These are phyloP conservation scores for Littorina saxatilis DNA, from an alignment of 1,140 invertebrate genomes.

Conservation along the genomic window DNA sequence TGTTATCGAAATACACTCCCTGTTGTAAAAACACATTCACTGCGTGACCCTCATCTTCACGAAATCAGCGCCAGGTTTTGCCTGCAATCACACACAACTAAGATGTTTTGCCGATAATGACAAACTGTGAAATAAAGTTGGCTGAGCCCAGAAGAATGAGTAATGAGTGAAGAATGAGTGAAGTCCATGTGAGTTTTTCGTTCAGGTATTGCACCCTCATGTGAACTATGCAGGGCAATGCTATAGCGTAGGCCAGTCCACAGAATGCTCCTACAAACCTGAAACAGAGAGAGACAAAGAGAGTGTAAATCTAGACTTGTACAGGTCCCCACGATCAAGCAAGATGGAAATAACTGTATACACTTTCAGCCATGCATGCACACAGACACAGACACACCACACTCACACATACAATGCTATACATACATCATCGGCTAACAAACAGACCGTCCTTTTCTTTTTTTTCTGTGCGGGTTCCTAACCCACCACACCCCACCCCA, in stretches of 20 bases:
- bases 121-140: constrained; percentile 89
- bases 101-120: constrained; percentile 66
- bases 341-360: too few species aligned
- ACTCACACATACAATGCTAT: too few species aligned
- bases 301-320: not conserved
- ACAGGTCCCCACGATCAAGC: not conserved
- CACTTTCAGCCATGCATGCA: too few species aligned
- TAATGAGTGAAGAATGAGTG: constrained; percentile 79
- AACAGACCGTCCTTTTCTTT: too few species aligned
- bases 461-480: too few species aligned
- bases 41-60: too few species aligned
- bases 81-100: not conserved
- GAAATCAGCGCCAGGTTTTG: too few species aligned
- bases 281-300: constrained; percentile 37
- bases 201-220: constrained; percentile 81
- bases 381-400: too few species aligned
- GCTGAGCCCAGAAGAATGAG: constrained; percentile 83
- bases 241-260: constrained; percentile 91
- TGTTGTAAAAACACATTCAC: too few species aligned
- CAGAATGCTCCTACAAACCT: constrained; percentile 92
- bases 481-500: too few species aligned
- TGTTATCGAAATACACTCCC: too few species aligned
- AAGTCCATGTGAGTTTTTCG: constrained; percentile 79
- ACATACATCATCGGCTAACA: too few species aligned
- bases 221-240: constrained; percentile 87